A percentile compares a stretch with the other conserved stretches of the same genome.
These are phyloP conservation scores for Daktulosphaira vitifoliae DNA, from an alignment of 1,140 invertebrate species.

Conservation along the genomic window DNA sequence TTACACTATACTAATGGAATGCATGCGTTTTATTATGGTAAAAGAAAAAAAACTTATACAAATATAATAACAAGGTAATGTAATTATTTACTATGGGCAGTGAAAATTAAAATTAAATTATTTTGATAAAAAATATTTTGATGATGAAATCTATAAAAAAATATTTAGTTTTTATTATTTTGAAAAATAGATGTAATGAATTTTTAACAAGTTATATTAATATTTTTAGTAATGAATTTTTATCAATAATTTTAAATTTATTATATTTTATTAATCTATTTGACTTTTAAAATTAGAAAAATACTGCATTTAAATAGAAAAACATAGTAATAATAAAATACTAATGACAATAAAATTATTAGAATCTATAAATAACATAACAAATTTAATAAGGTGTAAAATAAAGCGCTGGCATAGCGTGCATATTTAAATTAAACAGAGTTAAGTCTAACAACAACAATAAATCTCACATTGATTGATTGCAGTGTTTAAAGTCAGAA, in stretches of 20 bases:
- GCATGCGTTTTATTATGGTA: constrained; percentile 8
- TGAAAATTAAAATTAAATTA: constrained; percentile 5
- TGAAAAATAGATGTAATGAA: constrained; percentile 26
- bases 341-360: constrained; percentile 23
- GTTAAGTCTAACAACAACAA: constrained; percentile 6
- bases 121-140: constrained; percentile 19
- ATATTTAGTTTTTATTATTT: constrained; percentile 6
- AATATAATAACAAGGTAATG: constrained; percentile 27
- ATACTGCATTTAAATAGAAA: constrained; percentile 4
- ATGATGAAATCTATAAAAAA: constrained; percentile 5
- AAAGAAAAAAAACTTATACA: constrained; percentile 22
- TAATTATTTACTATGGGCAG: constrained; percentile 19
- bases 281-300: constrained; percentile 2
- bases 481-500: too few species aligned
- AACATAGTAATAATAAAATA: constrained; percentile 26
- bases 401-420: constrained; percentile 14
- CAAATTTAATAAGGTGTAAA: constrained; percentile 26
- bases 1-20: constrained; percentile 14
- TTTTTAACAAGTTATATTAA: too few species aligned
- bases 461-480: too few species aligned
- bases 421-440: constrained; percentile 21
- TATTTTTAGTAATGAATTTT: too few species aligned
- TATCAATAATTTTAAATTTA: too few species aligned
- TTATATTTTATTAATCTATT: too few species aligned
- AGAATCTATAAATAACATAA: constrained; percentile 32